Conservation (phyloP, 2,113 vertebrate species). For the Rostratula benghalensis region DNA sequence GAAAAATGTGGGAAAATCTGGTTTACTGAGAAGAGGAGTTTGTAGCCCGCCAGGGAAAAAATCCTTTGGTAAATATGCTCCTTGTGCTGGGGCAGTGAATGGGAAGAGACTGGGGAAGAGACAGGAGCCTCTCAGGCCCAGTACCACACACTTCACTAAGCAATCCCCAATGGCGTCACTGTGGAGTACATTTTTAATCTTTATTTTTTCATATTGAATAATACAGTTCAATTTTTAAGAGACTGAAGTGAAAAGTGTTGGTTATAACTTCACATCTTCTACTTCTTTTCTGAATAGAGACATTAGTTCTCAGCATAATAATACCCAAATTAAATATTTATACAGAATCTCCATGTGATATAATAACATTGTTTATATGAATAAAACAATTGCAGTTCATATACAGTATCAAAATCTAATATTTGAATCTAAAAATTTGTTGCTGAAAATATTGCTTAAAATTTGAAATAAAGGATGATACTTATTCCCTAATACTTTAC, state of each 20-base stretch:
- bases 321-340: neutral
- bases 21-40: neutral
- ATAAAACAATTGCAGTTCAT: neutral
- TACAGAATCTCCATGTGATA: neutral
- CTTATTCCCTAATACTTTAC: neutral
- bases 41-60: neutral
- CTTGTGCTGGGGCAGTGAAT: neutral
- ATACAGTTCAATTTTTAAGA: neutral
- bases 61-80: neutral
- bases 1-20: neutral
- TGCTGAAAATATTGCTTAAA: neutral
- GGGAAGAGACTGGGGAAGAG: neutral
- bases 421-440: neutral
- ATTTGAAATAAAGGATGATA: neutral
- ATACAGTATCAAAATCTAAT: neutral
- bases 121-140: neutral
- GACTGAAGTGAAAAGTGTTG: neutral
- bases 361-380: neutral
- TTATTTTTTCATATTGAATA: neutral
- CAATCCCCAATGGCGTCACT: fast-evolving
- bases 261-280: neutral
- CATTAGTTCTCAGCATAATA: neutral
- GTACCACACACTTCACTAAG: neutral
- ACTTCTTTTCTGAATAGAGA: neutral
- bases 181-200: neutral